phyloP scores from a whole-genome alignment of 2,888 invertebrate genomes.

The Kuschelorhynchus macadamiae region DNA sequence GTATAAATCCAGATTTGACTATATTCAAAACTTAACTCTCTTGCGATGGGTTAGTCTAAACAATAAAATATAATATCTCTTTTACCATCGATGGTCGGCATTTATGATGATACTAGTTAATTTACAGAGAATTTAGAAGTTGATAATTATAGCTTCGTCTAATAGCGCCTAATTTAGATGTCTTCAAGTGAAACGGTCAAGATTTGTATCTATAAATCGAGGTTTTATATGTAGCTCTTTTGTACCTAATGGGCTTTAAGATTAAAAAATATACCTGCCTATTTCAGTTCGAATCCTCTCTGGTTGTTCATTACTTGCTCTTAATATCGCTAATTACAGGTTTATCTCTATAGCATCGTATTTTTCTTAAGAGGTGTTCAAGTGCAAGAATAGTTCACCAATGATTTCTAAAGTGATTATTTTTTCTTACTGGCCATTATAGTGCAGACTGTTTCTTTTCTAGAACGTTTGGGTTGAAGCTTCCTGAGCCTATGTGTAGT shows the following conservation, averaged over 20 bases:
- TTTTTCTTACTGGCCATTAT: too few species aligned
- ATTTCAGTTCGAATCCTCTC: slow-evolving; percentile 36
- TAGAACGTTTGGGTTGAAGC: too few species aligned
- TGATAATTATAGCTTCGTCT: slow-evolving; percentile 34
- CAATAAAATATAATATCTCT: too few species aligned
- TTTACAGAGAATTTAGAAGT: slow-evolving; percentile 27
- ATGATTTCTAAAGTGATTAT: slow-evolving; percentile 18
- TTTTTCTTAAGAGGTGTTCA: slow-evolving; percentile 38
- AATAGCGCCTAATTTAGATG: slow-evolving; percentile 45
- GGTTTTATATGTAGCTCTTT: slow-evolving; percentile 38
- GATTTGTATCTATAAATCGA: slow-evolving; percentile 45
- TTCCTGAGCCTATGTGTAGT: too few species aligned
- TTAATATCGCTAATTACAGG: slow-evolving; percentile 43
- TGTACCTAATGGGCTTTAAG: slow-evolving; percentile 38
- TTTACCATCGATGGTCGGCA: background rate
- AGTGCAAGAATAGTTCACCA: slow-evolving; percentile 14
- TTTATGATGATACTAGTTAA: slow-evolving; percentile 11
- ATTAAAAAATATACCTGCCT: slow-evolving; percentile 47
- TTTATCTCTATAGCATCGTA: slow-evolving; percentile 41
- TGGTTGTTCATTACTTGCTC: slow-evolving; percentile 37
- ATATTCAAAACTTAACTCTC: too few species aligned
- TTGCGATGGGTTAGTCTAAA: too few species aligned
- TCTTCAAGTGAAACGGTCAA: slow-evolving; percentile 39
- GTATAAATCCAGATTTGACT: too few species aligned
- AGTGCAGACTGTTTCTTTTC: too few species aligned